A percentile compares a stretch with the other conserved stretches of the same genome.
Evolutionary conservation across 2,113 vertebrate genomes (phyloP).

Genomic region (Pipra filicauda): DNA sequence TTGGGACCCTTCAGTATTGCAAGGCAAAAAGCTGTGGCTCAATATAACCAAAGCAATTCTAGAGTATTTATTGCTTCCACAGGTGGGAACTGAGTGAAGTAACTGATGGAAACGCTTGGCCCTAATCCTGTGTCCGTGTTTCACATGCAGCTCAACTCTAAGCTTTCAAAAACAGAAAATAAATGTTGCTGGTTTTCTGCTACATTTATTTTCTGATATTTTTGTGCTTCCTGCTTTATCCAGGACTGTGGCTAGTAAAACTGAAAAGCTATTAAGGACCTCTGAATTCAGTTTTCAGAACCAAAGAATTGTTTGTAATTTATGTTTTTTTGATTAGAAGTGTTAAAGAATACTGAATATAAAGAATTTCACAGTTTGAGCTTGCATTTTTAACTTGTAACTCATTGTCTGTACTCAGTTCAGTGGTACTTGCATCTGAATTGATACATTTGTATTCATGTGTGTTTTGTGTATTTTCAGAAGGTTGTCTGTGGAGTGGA

Average conservation of each 20-base stretch:
- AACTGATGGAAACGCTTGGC: neutral
- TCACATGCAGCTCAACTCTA: neutral
- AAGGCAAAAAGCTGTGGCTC: neutral
- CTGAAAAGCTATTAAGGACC: neutral
- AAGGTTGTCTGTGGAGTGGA: conserved; percentile 76
- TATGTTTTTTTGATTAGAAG: neutral
- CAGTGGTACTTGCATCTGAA: too few species aligned
- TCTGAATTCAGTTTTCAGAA: neutral
- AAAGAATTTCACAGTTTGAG: neutral
- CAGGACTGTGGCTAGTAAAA: neutral
- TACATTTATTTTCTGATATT: neutral
- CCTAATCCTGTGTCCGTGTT: neutral
- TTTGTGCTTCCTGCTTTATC: neutral
- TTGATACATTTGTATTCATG: neutral
- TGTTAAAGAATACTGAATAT: neutral
- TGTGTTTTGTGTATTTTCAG: conserved; percentile 70
- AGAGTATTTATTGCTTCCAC: neutral
- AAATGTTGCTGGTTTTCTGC: neutral
- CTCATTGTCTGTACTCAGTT: neutral
- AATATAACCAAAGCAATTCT: neutral
- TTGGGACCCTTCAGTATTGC: neutral
- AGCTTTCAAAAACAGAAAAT: neutral
- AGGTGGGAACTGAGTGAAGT: neutral
- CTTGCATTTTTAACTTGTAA: neutral
- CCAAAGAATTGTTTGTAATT: neutral